Conservation (phyloP, 2,797 vertebrate genomes). For the Artibeus jamaicensis region DNA sequence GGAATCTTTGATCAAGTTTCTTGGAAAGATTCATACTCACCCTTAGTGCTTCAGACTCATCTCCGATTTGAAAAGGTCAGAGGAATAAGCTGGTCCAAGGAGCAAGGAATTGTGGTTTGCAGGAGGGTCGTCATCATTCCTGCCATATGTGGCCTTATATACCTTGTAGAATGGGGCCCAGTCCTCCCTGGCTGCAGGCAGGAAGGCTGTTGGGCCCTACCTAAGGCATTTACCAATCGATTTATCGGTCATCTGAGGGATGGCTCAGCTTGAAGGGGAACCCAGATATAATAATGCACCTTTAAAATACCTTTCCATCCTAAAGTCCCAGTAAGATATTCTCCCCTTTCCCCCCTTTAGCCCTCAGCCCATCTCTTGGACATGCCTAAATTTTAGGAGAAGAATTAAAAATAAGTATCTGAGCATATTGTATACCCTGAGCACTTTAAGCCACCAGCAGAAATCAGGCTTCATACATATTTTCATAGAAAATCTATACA, state of each 20-base stretch:
- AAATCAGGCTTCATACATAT: conserved; percentile 33
- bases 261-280: neutral
- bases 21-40: neutral
- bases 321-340: neutral
- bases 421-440: neutral
- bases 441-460: neutral
- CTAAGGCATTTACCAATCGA: neutral
- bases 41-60: neutral
- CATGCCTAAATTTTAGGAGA: neutral
- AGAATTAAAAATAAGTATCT: neutral
- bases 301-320: neutral
- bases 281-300: neutral
- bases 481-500: conserved; percentile 58
- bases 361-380: neutral
- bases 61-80: neutral
- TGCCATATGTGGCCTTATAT: rapidly evolving
- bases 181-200: neutral
- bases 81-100: neutral
- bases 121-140: neutral
- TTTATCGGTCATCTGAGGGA: neutral
- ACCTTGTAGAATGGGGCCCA: neutral
- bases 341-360: neutral
- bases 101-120: neutral
- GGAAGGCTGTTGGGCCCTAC: neutral
- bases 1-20: neutral